These are phyloP conservation scores for Enteromius fasciolatus DNA, from an alignment of 2,797 vertebrate genomes.

Conservation along the genomic window DNA sequence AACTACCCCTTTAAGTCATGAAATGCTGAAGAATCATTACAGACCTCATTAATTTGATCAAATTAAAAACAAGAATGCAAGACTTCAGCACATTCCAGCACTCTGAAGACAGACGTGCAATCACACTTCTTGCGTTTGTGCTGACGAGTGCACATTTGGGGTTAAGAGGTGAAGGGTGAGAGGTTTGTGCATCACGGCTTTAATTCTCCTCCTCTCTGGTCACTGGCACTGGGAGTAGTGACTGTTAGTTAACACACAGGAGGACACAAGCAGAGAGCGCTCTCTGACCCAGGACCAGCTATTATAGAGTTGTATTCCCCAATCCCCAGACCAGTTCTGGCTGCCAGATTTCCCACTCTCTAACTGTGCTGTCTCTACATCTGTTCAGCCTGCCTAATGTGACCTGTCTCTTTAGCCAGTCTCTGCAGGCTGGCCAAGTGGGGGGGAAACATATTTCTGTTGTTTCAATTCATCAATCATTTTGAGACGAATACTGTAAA, in stretches of 20 bases:
- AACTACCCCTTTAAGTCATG: neutral
- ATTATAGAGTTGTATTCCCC: slow-evolving; percentile 80
- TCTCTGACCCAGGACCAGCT: slow-evolving; percentile 77
- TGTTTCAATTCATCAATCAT: slow-evolving; percentile 50
- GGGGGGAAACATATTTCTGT: slow-evolving; percentile 21
- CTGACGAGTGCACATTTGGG: slow-evolving; percentile 34
- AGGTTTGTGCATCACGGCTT: slow-evolving; percentile 30
- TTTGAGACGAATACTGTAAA: slow-evolving; percentile 25
- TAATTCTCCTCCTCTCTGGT: slow-evolving; percentile 58
- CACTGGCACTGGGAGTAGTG: slow-evolving; percentile 63
- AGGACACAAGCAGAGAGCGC: slow-evolving; percentile 69
- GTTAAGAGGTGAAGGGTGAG: slow-evolving; percentile 40
- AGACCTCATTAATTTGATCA: neutral
- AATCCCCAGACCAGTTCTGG: slow-evolving; percentile 72
- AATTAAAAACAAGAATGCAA: neutral
- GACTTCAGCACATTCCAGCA: slow-evolving; percentile 3
- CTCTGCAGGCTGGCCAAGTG: slow-evolving; percentile 63
- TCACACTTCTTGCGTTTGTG: neutral
- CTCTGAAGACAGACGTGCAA: neutral
- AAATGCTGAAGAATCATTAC: neutral
- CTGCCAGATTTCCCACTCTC: slow-evolving; percentile 70
- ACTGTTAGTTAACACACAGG: slow-evolving; percentile 77
- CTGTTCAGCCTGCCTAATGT: slow-evolving; percentile 73
- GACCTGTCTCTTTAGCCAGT: slow-evolving; percentile 66
- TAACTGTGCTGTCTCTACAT: slow-evolving; percentile 73